phyloP scores from a whole-genome alignment of 2,797 vertebrate genomes.

The Ceyx erithaca region DNA sequence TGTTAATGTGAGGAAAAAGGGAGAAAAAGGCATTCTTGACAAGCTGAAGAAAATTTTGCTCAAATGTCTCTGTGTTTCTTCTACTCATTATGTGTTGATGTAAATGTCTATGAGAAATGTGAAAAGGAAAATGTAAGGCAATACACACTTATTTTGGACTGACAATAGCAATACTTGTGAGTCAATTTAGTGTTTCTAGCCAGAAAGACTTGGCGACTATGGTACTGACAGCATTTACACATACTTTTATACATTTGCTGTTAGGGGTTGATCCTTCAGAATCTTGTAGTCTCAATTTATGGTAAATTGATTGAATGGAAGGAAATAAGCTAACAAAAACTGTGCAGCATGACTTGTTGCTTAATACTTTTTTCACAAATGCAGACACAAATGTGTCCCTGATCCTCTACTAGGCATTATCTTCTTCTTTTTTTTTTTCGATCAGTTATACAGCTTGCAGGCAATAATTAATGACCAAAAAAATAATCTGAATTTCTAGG shows the following conservation, averaged over 20 bases:
- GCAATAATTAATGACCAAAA: background rate
- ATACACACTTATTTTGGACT: conserved; percentile 68
- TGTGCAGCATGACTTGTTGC: background rate
- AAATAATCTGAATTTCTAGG: background rate
- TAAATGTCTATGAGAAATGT: conserved; percentile 62
- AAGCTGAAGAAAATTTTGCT: conserved; percentile 43
- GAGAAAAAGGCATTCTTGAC: conserved; percentile 13
- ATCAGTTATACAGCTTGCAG: background rate
- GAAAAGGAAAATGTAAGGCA: conserved; percentile 65
- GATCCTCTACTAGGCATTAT: background rate
- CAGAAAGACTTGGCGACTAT: conserved; percentile 71
- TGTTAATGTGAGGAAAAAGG: background rate
- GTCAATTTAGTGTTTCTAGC: conserved; percentile 66
- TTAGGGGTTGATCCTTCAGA: conserved; percentile 15
- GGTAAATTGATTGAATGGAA: conserved; percentile 17
- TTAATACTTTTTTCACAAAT: background rate
- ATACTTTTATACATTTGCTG: conserved; percentile 56
- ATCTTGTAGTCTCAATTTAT: background rate
- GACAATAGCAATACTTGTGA: conserved; percentile 47
- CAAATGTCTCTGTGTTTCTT: conserved; percentile 52
- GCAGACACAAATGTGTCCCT: background rate
- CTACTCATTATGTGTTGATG: conserved; percentile 64
- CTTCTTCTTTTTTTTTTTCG: background rate
- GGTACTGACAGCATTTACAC: conserved; percentile 63
- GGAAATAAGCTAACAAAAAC: background rate